Evolutionary conservation across 2,888 invertebrate species (phyloP).

Genomic region (Coremacera marginata): DNA sequence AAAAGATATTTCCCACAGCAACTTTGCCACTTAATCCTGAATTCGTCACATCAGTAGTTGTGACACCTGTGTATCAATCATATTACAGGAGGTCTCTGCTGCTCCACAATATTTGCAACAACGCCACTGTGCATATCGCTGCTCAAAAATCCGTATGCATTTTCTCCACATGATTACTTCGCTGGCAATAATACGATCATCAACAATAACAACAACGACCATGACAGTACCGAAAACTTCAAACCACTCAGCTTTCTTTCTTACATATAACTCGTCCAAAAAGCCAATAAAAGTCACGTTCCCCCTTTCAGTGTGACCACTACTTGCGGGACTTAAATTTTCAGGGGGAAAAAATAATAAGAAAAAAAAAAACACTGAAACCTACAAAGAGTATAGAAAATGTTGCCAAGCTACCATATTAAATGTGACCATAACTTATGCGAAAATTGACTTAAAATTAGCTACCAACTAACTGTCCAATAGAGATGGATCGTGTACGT

Average conservation of each 20-base stretch:
- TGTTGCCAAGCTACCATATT: slow-evolving; percentile 25
- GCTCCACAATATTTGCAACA: slow-evolving; percentile 14
- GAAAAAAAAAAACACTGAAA: not conserved
- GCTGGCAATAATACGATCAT: not conserved
- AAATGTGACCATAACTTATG: slow-evolving; percentile 63
- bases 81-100: not conserved
- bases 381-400: slow-evolving; percentile 7
- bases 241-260: too few species aligned
- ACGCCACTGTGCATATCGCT: not conserved
- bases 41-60: slow-evolving; percentile 19
- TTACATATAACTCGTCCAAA: too few species aligned
- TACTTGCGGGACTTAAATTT: not conserved
- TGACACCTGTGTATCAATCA: slow-evolving; percentile 18
- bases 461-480: slow-evolving; percentile 47
- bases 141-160: not conserved
- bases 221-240: not conserved
- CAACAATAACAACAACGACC: slow-evolving; percentile 16
- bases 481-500: slow-evolving; percentile 21
- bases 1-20: not conserved
- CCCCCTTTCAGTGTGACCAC: not conserved
- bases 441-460: slow-evolving; percentile 56
- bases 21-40: not conserved
- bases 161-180: not conserved
- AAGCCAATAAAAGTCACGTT: too few species aligned
- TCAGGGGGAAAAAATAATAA: not conserved